phyloP scores from a whole-genome alignment of 2,113 vertebrate genomes.

The Smithornis capensis region DNA sequence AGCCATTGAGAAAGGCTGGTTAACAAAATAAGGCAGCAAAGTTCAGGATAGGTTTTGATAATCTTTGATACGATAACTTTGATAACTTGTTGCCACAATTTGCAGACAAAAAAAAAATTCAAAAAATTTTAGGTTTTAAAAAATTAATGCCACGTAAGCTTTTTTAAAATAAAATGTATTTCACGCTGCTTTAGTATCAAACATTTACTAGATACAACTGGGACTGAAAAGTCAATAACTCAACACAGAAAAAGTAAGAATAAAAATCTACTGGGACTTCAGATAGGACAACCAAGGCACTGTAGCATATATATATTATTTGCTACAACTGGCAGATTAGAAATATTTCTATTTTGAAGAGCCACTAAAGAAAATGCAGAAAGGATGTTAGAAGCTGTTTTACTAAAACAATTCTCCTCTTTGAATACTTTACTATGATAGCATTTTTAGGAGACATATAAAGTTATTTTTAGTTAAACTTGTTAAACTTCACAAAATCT shows the following conservation, averaged over 20 bases:
- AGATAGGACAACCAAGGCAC: not conserved
- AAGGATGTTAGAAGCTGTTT: not conserved
- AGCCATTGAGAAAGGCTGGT: not conserved
- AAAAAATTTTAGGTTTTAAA: not conserved
- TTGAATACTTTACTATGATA: not conserved
- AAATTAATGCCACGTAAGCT: not conserved
- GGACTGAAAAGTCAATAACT: not conserved
- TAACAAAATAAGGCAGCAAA: constrained; percentile 5
- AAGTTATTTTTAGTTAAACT: not conserved
- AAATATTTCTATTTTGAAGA: not conserved
- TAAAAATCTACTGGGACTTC: not conserved
- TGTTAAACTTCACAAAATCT: not conserved
- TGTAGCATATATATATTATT: not conserved
- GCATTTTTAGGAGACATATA: not conserved
- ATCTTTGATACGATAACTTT: not conserved
- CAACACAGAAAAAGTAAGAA: not conserved
- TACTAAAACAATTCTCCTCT: not conserved
- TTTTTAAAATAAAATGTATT: not conserved
- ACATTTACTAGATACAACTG: not conserved
- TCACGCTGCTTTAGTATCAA: not conserved
- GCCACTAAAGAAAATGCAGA: not conserved
- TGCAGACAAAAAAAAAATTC: not conserved
- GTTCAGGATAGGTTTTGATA: not conserved
- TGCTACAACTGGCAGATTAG: not conserved
- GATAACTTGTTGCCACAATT: not conserved